Evolutionary conservation across 2,888 invertebrate genomes (phyloP).

Genomic region (Labia minor): DNA sequence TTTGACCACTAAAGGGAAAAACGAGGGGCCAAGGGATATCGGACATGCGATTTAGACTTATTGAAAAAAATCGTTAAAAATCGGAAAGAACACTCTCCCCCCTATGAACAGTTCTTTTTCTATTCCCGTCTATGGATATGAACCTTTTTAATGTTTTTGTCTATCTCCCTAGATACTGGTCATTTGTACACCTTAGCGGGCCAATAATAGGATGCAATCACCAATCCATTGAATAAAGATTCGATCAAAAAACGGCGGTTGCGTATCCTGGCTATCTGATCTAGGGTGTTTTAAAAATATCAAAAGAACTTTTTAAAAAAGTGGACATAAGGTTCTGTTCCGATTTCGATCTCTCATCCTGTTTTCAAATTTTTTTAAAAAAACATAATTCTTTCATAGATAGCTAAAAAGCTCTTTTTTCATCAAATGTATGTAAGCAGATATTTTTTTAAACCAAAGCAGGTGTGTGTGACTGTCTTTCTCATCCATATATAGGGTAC

Average conservation of each 20-base stretch:
- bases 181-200: not conserved
- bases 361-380: slow-evolving; percentile 2
- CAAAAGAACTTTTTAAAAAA: not conserved
- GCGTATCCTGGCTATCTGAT: slow-evolving; percentile 7
- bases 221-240: not conserved
- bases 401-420: not conserved
- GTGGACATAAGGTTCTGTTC: not conserved
- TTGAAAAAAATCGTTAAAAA: slow-evolving; percentile 13
- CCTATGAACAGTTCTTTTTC: not conserved
- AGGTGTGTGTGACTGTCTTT: slow-evolving; percentile 7
- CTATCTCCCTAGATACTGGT: not conserved
- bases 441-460: not conserved
- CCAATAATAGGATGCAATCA: not conserved
- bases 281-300: not conserved
- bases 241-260: not conserved
- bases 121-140: not conserved
- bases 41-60: not conserved
- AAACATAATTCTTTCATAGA: not conserved
- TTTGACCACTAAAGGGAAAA: slow-evolving; percentile 4
- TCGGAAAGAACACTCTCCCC: not conserved
- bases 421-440: not conserved
- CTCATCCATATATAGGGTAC: not conserved
- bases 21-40: not conserved
- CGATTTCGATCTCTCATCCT: slow-evolving; percentile 13
- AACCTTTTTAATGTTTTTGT: not conserved